Evolutionary conservation across 1,140 invertebrate species (phyloP).

Genomic region (Drosophila athabasca): DNA sequence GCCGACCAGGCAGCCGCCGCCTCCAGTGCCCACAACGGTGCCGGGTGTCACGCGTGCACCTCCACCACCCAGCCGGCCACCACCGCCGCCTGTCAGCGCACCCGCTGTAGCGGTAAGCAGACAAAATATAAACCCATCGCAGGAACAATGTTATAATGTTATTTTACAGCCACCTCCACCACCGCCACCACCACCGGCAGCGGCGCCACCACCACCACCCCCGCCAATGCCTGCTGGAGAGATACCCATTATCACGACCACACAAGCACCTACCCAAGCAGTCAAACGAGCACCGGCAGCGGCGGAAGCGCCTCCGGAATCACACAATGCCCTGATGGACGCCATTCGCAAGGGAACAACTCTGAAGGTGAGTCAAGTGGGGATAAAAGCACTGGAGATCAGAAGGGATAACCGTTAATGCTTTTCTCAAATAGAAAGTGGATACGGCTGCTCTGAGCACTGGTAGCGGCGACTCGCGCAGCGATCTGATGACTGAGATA

Average conservation of each 20-base stretch:
- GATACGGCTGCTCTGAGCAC: conserved; percentile 84
- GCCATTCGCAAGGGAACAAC: conserved; percentile 89
- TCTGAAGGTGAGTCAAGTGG: conserved; percentile 85
- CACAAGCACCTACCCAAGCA: conserved; percentile 58
- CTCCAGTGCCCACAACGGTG: conserved; percentile 82
- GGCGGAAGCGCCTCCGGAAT: conserved; percentile 83
- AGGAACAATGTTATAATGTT: background rate
- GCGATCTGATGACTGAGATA: conserved; percentile 91
- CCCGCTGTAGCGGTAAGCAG: conserved; percentile 73
- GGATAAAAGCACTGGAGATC: background rate
- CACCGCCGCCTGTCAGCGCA: conserved; percentile 69
- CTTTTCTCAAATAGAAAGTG: conserved; percentile 84
- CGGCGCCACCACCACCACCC: conserved; percentile 75
- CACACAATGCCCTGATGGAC: conserved; percentile 89
- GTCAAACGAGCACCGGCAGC: conserved; percentile 35
- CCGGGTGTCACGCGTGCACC: conserved; percentile 64
- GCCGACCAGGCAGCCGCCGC: conserved; percentile 83
- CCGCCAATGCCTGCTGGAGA: conserved; percentile 76
- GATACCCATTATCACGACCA: conserved; percentile 71
- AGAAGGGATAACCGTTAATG: background rate
- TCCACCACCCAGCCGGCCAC: conserved; percentile 80
- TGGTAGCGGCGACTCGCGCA: conserved; percentile 85
- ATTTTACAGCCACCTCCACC: conserved; percentile 71
- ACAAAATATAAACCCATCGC: no score
- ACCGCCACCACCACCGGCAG: conserved; percentile 60